These are phyloP conservation scores for Pyralis farinalis DNA, from an alignment of 2,888 invertebrate species.

Conservation along the genomic window DNA sequence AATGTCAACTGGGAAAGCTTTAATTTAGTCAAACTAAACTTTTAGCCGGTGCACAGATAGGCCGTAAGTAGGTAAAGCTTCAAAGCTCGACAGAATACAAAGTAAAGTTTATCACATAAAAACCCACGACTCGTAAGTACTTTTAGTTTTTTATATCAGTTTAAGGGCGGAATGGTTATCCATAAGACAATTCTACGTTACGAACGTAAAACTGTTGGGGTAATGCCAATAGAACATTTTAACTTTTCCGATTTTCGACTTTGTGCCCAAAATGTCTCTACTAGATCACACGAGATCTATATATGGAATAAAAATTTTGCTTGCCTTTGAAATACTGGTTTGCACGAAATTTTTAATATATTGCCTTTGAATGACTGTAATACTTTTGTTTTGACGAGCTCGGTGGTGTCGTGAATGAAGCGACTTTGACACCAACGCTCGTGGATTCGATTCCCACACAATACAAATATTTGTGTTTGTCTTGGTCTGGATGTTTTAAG, in stretches of 20 bases:
- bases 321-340: background rate
- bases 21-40: slow-evolving; percentile 2
- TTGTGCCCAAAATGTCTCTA: slow-evolving; percentile 14
- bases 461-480: no score
- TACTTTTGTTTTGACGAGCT: no score
- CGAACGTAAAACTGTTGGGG: slow-evolving; percentile 23
- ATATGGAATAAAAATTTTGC: background rate
- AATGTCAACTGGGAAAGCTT: background rate
- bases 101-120: slow-evolving; percentile 15
- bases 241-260: slow-evolving; percentile 14
- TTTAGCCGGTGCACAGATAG: slow-evolving; percentile 3
- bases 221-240: slow-evolving; percentile 26
- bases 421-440: no score
- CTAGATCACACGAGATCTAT: slow-evolving; percentile 1
- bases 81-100: slow-evolving; percentile 10
- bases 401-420: no score
- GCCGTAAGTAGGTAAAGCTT: slow-evolving; percentile 4
- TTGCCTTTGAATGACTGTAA: no score
- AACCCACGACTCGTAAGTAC: slow-evolving; percentile 14
- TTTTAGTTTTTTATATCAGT: slow-evolving; percentile 24
- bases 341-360: background rate
- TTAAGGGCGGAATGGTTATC: slow-evolving; percentile 21
- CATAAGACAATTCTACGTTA: slow-evolving; percentile 22
- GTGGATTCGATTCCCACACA: no score
- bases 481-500: no score